These are phyloP conservation scores for Colletes collaris DNA, from an alignment of 2,888 invertebrate species.

Conservation along the genomic window DNA sequence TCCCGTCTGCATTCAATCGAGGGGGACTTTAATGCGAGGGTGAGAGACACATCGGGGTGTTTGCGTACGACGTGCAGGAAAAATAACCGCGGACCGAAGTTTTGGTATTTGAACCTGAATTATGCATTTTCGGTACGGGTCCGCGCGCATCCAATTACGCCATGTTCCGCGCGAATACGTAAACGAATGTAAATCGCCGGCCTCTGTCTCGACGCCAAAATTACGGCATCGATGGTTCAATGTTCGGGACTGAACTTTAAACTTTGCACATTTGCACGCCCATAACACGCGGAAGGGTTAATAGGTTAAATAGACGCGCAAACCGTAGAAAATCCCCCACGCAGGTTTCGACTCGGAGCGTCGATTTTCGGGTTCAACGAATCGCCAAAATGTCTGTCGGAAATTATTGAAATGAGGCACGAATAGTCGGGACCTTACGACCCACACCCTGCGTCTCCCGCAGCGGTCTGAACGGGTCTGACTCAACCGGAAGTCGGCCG, in stretches of 20 bases:
- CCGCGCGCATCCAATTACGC: constrained; percentile 25
- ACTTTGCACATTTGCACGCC: too few species aligned
- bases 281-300: too few species aligned
- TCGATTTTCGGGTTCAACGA: not conserved
- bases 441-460: constrained; percentile 65
- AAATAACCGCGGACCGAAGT: constrained; percentile 29
- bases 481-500: constrained; percentile 80
- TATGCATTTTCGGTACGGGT: constrained; percentile 18
- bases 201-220: not conserved
- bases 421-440: constrained; percentile 49
- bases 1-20: constrained; percentile 56
- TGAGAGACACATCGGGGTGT: constrained; percentile 40
- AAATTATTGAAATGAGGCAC: constrained; percentile 23
- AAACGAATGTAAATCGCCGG: constrained; percentile 23
- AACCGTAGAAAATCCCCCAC: constrained; percentile 10
- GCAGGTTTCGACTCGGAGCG: not conserved
- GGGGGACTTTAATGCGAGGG: constrained; percentile 51
- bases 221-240: not conserved
- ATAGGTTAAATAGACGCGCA: too few species aligned
- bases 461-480: constrained; percentile 71
- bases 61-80: constrained; percentile 18
- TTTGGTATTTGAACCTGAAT: constrained; percentile 37
- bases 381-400: constrained; percentile 34
- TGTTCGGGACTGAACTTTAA: too few species aligned
- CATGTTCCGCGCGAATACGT: not conserved